A percentile compares a stretch with the other conserved stretches of the same genome.
Evolutionary conservation across 2,797 vertebrate species (phyloP).

Genomic region (Brotogeris chrysoptera): DNA sequence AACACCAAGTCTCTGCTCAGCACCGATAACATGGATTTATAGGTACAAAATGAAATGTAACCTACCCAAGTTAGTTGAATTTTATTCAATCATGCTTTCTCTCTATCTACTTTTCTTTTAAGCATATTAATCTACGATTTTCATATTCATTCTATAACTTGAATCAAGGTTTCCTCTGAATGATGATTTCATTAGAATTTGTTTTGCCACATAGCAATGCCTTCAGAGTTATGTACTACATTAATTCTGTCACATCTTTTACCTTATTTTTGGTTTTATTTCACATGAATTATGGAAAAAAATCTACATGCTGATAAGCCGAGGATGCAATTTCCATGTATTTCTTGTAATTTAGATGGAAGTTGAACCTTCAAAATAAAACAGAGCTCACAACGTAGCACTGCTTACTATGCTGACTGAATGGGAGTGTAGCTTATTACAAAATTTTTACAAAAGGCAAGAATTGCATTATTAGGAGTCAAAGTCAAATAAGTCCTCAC

Average conservation of each 20-base stretch:
- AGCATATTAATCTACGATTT: constrained; percentile 29
- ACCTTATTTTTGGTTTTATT: neutral
- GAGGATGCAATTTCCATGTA: neutral
- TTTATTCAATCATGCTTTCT: constrained; percentile 10
- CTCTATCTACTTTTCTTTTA: constrained; percentile 5
- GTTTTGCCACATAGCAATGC: constrained; percentile 6
- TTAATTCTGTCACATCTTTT: constrained; percentile 44
- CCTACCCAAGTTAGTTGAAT: neutral
- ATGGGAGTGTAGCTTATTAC: neutral
- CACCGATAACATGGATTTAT: neutral
- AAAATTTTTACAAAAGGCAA: neutral
- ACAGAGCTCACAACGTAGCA: neutral
- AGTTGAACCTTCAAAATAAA: neutral
- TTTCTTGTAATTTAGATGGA: neutral
- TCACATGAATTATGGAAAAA: neutral
- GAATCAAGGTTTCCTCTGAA: constrained; percentile 30
- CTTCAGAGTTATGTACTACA: constrained; percentile 21
- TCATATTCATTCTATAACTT: constrained; percentile 43
- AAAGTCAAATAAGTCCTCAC: neutral
- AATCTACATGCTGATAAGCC: neutral
- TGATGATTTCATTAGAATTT: constrained; percentile 63
- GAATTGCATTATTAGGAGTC: neutral
- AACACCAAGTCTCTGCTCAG: neutral
- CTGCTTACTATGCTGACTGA: neutral
- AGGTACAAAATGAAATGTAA: neutral